Conservation (phyloP, 2,113 vertebrate genomes). For the Synchiropus splendidus region DNA sequence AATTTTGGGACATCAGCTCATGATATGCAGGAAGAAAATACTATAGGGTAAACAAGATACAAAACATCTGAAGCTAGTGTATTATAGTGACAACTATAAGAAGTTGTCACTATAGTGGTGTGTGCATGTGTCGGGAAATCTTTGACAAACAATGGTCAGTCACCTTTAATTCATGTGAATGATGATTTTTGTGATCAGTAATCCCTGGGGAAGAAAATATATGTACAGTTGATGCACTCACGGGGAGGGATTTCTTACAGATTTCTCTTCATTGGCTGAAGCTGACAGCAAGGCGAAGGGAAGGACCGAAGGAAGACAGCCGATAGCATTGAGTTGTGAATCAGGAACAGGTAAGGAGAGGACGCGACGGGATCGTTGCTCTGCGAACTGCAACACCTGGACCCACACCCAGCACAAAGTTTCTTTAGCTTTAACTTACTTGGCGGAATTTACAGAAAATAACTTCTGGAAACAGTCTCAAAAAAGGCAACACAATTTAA, state of each 20-base stretch:
- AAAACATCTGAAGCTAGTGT: too few relatives aligned
- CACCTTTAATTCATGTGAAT: too few relatives aligned
- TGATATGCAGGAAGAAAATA: too few relatives aligned
- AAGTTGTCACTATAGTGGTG: too few relatives aligned
- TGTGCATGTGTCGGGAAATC: too few relatives aligned
- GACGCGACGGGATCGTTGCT: conserved; percentile 26
- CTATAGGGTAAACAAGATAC: too few relatives aligned
- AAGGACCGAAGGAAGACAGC: conserved; percentile 54
- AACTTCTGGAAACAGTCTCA: not conserved
- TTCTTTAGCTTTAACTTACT: too few relatives aligned
- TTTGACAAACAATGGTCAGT: too few relatives aligned
- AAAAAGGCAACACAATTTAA: not conserved
- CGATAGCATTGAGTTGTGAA: conserved; percentile 59
- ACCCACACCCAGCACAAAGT: not conserved
- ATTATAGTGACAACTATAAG: too few relatives aligned
- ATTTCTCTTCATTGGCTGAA: conserved; percentile 45
- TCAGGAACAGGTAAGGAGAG: conserved; percentile 17
- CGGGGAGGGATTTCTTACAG: conserved; percentile 41
- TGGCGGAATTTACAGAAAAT: not conserved
- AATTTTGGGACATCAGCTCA: not conserved
- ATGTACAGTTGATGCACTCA: not conserved
- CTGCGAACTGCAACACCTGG: conserved; percentile 55
- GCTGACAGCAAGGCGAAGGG: conserved; percentile 58
- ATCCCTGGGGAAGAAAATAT: not conserved
- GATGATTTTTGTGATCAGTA: not conserved